Percentiles rank a stretch among this genome's conserved stretches.
These are phyloP conservation scores for Pantala flavescens DNA, from an alignment of 1,140 invertebrate species.

Conservation along the genomic window DNA sequence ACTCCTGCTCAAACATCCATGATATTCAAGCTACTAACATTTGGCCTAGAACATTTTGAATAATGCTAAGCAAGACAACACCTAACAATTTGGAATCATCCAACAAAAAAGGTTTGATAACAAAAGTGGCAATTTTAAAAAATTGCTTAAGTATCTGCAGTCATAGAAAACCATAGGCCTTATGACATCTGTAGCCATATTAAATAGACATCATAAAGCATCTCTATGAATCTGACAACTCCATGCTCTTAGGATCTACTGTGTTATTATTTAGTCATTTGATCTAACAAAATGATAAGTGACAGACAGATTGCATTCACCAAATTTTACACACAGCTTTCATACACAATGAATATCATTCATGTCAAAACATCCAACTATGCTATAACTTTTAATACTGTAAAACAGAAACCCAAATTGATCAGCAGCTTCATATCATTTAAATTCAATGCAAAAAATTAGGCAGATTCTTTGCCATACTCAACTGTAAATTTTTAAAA, in stretches of 20 bases:
- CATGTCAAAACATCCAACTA: background rate
- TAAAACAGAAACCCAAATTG: background rate
- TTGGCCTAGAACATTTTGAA: background rate
- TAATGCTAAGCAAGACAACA: conserved; percentile 6
- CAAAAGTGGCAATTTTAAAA: background rate
- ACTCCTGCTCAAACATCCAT: background rate
- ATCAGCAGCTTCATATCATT: background rate
- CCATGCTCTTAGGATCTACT: background rate
- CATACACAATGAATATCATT: background rate
- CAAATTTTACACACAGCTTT: background rate
- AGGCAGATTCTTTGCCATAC: background rate
- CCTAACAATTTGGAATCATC: background rate
- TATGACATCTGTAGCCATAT: background rate
- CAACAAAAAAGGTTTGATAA: background rate
- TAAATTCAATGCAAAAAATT: conserved; percentile 1
- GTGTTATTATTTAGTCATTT: background rate
- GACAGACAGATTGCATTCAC: background rate
- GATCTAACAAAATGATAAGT: conserved; percentile 1
- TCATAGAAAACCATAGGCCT: background rate
- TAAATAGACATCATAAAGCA: conserved; percentile 8
- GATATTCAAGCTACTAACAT: background rate
- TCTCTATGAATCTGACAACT: background rate
- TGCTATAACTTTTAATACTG: background rate
- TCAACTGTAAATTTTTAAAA: background rate
- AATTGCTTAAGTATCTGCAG: background rate